Evolutionary conservation across 2,113 vertebrate genomes (phyloP), one percentile per base, ranked within the genome.

Genomic region (Ifrita kowaldi): DNA sequence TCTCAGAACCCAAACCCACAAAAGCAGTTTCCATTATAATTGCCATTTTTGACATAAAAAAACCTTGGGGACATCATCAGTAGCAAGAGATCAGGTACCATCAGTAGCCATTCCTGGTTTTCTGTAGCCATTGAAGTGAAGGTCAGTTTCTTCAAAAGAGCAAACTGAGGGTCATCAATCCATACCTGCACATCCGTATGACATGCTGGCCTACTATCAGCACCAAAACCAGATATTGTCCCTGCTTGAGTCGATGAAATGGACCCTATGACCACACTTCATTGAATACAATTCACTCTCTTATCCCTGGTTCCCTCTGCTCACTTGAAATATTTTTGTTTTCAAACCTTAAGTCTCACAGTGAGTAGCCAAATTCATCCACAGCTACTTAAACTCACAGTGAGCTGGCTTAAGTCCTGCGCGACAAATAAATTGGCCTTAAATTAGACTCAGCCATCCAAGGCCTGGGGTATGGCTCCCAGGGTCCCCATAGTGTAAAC

Each of bases 401-500:
- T 37, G 24, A 52, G 8, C 5, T 9, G 8, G 55, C 32, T 52
- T 20, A 78, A 79, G 7, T 64, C 47, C 27, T 46, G 62, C 19
- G 6, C 22, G 75, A 82, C 16, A 73, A 89, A 55, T 4, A 78
- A 78, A 84, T 9, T 50, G 7, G 21, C 17, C 24, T 91, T 59
- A 50, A 55, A 47, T n/a, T 67, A 56, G 16, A 46, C 46, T 75
- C 57, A 82, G 21, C 18, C 44, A 21, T 21, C 14, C 37, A 52
- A 56, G 28, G 13, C 39, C n/a, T 77, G 42, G 10, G 32, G 49
- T 80, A 19, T 23, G 0, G 6, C 9, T 71, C 62, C 64, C 62
- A 44, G 52, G 10, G 6, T 44, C 22, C 11, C 17, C 16, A 2
- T 0, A 1, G 5, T n/a, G 12, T 37, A 87, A 71, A 30, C 6